Evolutionary conservation across 1,140 invertebrate genomes (phyloP).

Genomic region (Heterodera schachtii): DNA sequence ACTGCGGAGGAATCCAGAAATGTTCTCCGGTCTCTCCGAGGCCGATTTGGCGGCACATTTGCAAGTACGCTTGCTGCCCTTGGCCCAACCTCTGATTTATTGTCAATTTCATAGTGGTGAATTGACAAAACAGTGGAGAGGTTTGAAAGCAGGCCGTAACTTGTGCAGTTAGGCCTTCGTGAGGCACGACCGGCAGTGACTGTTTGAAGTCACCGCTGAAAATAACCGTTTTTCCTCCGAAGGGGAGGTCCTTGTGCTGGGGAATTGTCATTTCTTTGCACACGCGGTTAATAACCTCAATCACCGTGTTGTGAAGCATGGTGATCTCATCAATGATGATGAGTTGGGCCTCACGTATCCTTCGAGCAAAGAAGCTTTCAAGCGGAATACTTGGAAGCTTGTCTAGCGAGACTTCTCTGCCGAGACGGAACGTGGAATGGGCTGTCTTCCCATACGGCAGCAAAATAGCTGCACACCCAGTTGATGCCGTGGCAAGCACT

Average conservation of each 20-base stretch:
- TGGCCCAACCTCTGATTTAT: neutral
- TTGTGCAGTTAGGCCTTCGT: neutral
- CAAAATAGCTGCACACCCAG: constrained; percentile 19
- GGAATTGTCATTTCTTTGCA: constrained; percentile 11
- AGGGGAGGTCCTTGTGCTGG: constrained; percentile 11
- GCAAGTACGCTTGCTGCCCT: neutral
- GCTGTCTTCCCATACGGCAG: constrained; percentile 10
- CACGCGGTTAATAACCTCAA: constrained; percentile 24
- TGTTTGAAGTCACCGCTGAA: constrained; percentile 33
- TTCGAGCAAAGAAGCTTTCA: constrained; percentile 14
- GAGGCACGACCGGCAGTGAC: constrained; percentile 31
- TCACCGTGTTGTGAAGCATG: constrained; percentile 22
- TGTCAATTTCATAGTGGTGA: neutral
- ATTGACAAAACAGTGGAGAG: neutral
- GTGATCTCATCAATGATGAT: constrained; percentile 37
- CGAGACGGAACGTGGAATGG: constrained; percentile 18
- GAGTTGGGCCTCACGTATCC: constrained; percentile 21
- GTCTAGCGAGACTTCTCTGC: neutral
- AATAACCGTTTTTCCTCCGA: constrained; percentile 33
- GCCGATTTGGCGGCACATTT: constrained; percentile 4
- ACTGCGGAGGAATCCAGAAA: constrained; percentile 1
- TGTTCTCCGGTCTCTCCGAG: neutral
- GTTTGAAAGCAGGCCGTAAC: constrained; percentile 6
- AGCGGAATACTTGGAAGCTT: constrained; percentile 11
- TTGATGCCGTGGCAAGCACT: constrained; percentile 17